These are phyloP conservation scores for Exephanes ischioxanthus DNA, from an alignment of 2,888 invertebrate species.

Conservation along the genomic window DNA sequence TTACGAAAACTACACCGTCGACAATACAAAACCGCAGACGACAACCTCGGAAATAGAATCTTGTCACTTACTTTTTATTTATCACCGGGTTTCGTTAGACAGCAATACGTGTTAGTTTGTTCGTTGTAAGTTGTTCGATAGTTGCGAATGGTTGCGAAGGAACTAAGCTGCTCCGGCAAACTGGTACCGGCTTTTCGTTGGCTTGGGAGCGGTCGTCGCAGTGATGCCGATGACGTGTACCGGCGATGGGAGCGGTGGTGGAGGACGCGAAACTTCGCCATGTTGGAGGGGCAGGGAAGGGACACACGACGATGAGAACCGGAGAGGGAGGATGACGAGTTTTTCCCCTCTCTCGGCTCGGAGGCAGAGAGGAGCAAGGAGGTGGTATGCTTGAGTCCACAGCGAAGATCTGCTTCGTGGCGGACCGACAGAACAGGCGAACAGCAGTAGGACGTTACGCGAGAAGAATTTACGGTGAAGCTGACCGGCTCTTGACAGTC, in stretches of 20 bases:
- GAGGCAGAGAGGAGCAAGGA: not conserved
- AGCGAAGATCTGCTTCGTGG: not conserved
- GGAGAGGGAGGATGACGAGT: slow-evolving; percentile 33
- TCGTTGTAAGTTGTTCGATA: slow-evolving; percentile 27
- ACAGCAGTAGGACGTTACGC: not conserved
- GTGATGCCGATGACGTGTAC: slow-evolving; percentile 43
- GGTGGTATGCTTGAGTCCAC: not conserved
- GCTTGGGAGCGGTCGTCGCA: slow-evolving; percentile 51
- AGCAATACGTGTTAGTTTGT: slow-evolving; percentile 6
- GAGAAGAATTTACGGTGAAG: not conserved
- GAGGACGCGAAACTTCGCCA: slow-evolving; percentile 38
- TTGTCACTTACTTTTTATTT: slow-evolving; percentile 48
- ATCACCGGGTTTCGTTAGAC: slow-evolving; percentile 40
- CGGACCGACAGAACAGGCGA: not conserved
- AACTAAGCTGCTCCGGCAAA: slow-evolving; percentile 38
- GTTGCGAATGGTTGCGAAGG: slow-evolving; percentile 47
- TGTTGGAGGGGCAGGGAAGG: slow-evolving; percentile 5
- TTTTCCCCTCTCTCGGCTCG: not conserved
- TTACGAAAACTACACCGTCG: not conserved
- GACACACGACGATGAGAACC: not conserved
- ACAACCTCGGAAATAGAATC: not conserved
- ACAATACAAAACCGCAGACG: not conserved
- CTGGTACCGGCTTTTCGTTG: slow-evolving; percentile 60
- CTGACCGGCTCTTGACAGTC: not conserved
- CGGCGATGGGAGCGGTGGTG: slow-evolving; percentile 13